These are phyloP conservation scores for Diachrysia chrysitis DNA, from an alignment of 2,888 invertebrate genomes.

Conservation along the genomic window DNA sequence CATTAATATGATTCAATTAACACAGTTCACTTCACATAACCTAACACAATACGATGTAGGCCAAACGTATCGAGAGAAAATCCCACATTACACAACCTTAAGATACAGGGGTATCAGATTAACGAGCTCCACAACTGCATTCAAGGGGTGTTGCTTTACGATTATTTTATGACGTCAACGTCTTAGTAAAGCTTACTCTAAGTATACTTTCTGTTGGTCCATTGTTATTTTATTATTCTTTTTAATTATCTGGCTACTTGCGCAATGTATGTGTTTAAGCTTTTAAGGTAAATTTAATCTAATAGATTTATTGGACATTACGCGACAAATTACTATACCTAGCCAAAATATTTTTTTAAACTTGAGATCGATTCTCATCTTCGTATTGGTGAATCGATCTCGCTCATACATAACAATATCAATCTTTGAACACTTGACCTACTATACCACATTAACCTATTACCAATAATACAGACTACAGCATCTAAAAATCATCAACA, in stretches of 20 bases:
- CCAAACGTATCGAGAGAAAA: not conserved
- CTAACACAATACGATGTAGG: not conserved
- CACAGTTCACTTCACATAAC: not conserved
- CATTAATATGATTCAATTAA: not conserved
- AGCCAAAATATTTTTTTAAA: no score
- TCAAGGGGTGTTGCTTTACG: constrained; percentile 41
- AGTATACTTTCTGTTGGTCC: constrained; percentile 2
- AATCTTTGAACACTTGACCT: not conserved
- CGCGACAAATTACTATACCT: no score
- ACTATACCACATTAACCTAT: not conserved
- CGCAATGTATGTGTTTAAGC: no score
- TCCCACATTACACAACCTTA: not conserved
- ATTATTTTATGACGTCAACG: constrained; percentile 45
- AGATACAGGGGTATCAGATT: constrained; percentile 14
- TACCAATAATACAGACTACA: not conserved
- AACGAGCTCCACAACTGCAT: constrained; percentile 33
- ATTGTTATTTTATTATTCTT: not conserved
- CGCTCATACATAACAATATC: no score
- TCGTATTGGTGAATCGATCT: no score
- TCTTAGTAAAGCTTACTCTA: constrained; percentile 13
- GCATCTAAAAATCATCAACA: not conserved
- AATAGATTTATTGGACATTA: no score
- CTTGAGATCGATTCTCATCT: no score
- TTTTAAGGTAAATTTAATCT: no score
- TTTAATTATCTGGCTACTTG: not conserved